These are phyloP conservation scores for Physella acuta DNA, from an alignment of 1,140 invertebrate genomes.

Conservation along the genomic window DNA sequence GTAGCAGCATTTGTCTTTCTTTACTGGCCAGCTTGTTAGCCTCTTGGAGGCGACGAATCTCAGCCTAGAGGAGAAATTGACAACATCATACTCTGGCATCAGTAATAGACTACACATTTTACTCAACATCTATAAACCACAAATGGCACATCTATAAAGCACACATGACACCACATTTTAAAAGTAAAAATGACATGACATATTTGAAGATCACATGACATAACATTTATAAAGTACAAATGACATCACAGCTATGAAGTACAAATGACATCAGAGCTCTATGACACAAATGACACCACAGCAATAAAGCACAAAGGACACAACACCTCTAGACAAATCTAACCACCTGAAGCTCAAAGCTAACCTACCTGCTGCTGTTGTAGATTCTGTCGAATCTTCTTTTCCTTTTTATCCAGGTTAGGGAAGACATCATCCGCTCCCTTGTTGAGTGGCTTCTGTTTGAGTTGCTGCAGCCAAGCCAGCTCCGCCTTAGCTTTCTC, in stretches of 20 bases:
- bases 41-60: constrained; percentile 62
- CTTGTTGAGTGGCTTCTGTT: constrained; percentile 57
- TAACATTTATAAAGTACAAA: neutral
- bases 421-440: constrained; percentile 63
- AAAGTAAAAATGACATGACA: too few relatives aligned
- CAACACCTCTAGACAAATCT: too few relatives aligned
- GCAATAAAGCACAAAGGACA: neutral
- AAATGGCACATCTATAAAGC: too few relatives aligned
- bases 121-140: too few relatives aligned
- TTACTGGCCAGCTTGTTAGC: constrained; percentile 52
- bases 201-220: too few relatives aligned
- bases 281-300: neutral
- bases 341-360: too few relatives aligned
- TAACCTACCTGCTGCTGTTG: constrained; percentile 44
- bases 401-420: constrained; percentile 64
- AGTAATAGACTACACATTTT: too few relatives aligned
- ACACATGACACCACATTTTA: too few relatives aligned
- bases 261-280: neutral
- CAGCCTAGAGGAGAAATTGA: constrained; percentile 53
- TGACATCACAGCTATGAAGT: neutral
- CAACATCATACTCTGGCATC: too few relatives aligned
- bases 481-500: constrained; percentile 67
- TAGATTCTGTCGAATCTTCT: constrained; percentile 42
- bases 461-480: constrained; percentile 64
- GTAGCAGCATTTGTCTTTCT: constrained; percentile 51